Evolutionary conservation across 2,113 vertebrate genomes (phyloP).

Genomic region (Nothobranchius kuhntae): DNA sequence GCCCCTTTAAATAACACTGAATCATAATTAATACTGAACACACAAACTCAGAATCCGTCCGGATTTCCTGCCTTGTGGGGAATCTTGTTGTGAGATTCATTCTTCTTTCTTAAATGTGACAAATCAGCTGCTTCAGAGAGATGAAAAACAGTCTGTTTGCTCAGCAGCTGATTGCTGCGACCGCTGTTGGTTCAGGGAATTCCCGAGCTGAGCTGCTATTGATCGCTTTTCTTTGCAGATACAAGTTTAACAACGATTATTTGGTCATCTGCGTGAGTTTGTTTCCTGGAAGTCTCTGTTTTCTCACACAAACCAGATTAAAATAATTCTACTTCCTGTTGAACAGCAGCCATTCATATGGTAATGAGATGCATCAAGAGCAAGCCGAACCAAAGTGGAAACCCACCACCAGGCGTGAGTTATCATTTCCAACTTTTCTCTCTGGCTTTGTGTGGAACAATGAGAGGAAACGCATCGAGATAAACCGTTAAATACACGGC

Average conservation of each 20-base stretch:
- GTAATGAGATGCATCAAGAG: slow-evolving; percentile 24
- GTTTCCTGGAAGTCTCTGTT: slow-evolving; percentile 12
- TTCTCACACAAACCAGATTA: background rate
- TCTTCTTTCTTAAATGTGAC: too few relatives aligned
- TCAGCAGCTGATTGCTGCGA: background rate
- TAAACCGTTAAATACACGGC: background rate
- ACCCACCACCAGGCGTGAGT: background rate
- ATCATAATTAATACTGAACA: too few relatives aligned
- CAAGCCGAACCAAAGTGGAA: slow-evolving; percentile 22
- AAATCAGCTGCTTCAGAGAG: too few relatives aligned
- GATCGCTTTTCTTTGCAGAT: background rate
- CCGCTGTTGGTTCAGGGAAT: background rate
- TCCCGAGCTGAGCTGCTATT: background rate
- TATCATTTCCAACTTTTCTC: background rate
- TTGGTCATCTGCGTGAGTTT: background rate
- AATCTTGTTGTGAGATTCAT: too few relatives aligned
- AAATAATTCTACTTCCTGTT: slow-evolving; percentile 20
- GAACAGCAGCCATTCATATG: slow-evolving; percentile 36
- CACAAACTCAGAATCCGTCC: too few relatives aligned
- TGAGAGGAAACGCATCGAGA: background rate
- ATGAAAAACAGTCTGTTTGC: too few relatives aligned
- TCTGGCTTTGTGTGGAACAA: background rate
- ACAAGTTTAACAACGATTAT: background rate
- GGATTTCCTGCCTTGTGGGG: too few relatives aligned
- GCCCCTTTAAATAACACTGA: too few relatives aligned